Evolutionary conservation across 1,140 invertebrate species (phyloP).

Genomic region (Eueides isabella): DNA sequence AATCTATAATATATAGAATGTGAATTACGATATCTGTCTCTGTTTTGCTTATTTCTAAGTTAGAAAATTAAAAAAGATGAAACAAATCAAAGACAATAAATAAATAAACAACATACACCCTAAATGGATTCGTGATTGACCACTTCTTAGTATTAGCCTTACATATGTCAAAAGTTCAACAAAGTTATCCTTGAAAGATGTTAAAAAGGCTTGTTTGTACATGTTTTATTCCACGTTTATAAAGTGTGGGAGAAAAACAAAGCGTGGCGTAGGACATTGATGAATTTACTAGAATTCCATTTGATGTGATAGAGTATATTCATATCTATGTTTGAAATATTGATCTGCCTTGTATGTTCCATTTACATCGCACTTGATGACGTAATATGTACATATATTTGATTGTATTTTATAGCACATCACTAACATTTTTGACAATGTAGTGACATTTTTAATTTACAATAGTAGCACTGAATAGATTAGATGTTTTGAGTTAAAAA

Average conservation of each 20-base stretch:
- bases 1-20: no score
- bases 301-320: not conserved
- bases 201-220: slow-evolving; percentile 39
- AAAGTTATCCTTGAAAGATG: slow-evolving; percentile 50
- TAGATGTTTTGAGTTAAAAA: not conserved
- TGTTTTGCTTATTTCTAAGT: no score
- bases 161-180: slow-evolving; percentile 35
- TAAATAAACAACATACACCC: not conserved
- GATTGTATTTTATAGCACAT: slow-evolving; percentile 21
- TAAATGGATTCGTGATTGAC: not conserved
- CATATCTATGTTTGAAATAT: not conserved
- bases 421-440: not conserved
- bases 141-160: slow-evolving; percentile 26
- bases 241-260: slow-evolving; percentile 22
- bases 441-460: not conserved
- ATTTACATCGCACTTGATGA: not conserved
- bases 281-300: slow-evolving; percentile 9
- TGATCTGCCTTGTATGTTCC: not conserved
- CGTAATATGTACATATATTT: slow-evolving; percentile 30
- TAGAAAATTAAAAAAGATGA: no score
- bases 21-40: no score
- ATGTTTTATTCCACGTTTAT: slow-evolving; percentile 16
- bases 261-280: slow-evolving; percentile 23
- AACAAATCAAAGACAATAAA: not conserved
- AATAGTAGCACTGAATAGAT: not conserved